Base-by-base conservation (phyloP, 2,113 vertebrate genomes). In the Phaethon lepturus region DNA sequence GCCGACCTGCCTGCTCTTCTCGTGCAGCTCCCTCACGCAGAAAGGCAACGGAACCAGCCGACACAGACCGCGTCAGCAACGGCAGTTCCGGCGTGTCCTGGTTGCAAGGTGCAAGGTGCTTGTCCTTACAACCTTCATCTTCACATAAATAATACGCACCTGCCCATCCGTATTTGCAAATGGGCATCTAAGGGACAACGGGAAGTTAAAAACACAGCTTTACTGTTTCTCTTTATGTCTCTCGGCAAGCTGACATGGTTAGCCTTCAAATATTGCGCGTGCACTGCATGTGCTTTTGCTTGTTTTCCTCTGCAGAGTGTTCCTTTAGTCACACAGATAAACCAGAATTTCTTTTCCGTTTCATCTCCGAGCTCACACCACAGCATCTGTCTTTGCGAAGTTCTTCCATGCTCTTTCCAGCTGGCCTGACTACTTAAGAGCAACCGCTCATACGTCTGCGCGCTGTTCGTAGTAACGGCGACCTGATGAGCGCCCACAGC, bases 401-500 rank as follows among this genome's bases (percentile, higher is more conserved):
- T 91, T 72, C 80, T 79, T 94, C 94, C 64, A 38, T 42, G 79
- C 17, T n/a, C 86, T 69, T 95, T 92, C 84, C 94, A 97, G 86
- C 94, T 94, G 86, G 89, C 91, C 58, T 53, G 62, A 82, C 77
- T 82, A 85, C 74, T 79, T 93, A 64, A 94, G 75, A 97, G 73
- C 93, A 68, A 58, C 38, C 90, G 89, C 89, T 88, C 88, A 81
- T 84, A 74, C 86, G 80, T 92, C 72, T 96, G 96, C 88, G 88
- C 56, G 67, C 53, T 92, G 83, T 89, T 95, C 91, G 77, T 88
- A 95, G 88, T 23, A 91, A 85, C 71, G 86, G 88, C 49, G 78
- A 89, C 72, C 68, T 89, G 75, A 47, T 25, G 86, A 84, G 86
- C 44, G 95, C 92, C 88, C 92, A 33, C 71, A 95, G 86, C 72